Conservation (phyloP, 1,140 invertebrate genomes). For the Drosophila simulans region DNA sequence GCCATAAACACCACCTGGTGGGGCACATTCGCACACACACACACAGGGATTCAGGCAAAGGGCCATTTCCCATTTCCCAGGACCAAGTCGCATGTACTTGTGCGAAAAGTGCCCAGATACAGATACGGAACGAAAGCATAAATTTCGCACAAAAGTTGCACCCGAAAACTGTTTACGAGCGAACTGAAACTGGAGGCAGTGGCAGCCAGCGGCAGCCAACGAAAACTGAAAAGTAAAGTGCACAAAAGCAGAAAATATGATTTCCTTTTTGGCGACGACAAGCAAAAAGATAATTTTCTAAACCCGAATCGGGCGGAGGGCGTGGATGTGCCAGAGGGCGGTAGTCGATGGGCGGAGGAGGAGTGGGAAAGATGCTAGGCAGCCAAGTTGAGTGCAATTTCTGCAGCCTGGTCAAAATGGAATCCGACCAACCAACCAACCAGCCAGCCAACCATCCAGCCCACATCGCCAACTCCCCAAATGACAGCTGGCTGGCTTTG, state of each 20-base stretch:
- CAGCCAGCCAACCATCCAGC: conserved; percentile 2
- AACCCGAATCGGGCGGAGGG: conserved; percentile 54
- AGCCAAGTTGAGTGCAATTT: conserved; percentile 73
- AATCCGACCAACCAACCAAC: conserved; percentile 32
- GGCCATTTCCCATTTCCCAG: conserved; percentile 38
- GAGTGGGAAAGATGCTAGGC: conserved; percentile 45
- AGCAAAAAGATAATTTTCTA: conserved; percentile 84
- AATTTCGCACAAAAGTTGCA: conserved; percentile 84
- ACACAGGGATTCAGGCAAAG: conserved; percentile 14
- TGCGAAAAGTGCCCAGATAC: conserved; percentile 78
- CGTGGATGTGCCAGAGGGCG: conserved; percentile 31
- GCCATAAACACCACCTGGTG: conserved; percentile 83
- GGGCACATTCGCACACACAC: conserved; percentile 37
- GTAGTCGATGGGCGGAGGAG: not conserved
- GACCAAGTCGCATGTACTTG: conserved; percentile 60
- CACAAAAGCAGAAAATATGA: conserved; percentile 85
- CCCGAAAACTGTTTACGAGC: conserved; percentile 81
- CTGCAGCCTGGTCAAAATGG: conserved; percentile 78
- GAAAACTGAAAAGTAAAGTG: conserved; percentile 84
- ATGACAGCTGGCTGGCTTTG: conserved; percentile 60
- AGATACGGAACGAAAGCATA: conserved; percentile 70
- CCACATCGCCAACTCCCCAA: conserved; percentile 24
- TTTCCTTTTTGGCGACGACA: conserved; percentile 84
- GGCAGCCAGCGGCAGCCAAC: conserved; percentile 45
- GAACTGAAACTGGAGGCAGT: conserved; percentile 10